Conservation (phyloP, 1,140 invertebrate genomes). For the Frieseomelitta varia region DNA sequence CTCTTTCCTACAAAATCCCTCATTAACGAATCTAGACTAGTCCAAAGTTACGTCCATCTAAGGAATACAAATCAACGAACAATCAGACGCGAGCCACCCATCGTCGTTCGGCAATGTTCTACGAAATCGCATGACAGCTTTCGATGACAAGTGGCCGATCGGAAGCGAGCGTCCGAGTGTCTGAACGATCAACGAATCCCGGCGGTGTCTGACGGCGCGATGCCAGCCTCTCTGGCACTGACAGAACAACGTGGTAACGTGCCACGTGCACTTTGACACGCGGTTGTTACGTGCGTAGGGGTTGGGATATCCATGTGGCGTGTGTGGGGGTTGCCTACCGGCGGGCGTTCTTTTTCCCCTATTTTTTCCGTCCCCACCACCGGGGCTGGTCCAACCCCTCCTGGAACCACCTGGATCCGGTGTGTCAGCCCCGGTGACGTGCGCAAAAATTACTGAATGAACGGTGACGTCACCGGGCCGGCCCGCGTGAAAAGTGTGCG, state of each 20-base stretch:
- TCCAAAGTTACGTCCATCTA: neutral
- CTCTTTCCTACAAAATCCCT: neutral
- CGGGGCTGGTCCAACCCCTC: conserved; percentile 56
- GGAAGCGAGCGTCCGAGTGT: neutral
- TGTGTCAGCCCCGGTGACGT: conserved; percentile 79
- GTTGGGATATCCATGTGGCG: conserved; percentile 58
- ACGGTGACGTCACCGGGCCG: conserved; percentile 79
- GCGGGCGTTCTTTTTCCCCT: conserved; percentile 79
- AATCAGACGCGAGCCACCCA: neutral
- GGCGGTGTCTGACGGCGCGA: neutral
- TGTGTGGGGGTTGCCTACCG: conserved; percentile 70
- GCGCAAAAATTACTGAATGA: conserved; percentile 83
- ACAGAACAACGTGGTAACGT: conserved; percentile 66
- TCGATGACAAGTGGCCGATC: neutral
- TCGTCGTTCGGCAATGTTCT: too few relatives aligned
- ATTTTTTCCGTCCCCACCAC: conserved; percentile 81
- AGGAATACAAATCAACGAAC: neutral
- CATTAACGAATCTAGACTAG: neutral
- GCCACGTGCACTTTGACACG: conserved; percentile 81
- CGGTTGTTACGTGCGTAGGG: conserved; percentile 79
- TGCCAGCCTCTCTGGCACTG: conserved; percentile 24
- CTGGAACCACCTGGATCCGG: conserved; percentile 73
- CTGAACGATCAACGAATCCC: neutral
- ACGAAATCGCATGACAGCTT: neutral
- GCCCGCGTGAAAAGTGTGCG: conserved; percentile 71